Conservation (phyloP, 2,888 invertebrate genomes). For the Cabera pusaria region DNA sequence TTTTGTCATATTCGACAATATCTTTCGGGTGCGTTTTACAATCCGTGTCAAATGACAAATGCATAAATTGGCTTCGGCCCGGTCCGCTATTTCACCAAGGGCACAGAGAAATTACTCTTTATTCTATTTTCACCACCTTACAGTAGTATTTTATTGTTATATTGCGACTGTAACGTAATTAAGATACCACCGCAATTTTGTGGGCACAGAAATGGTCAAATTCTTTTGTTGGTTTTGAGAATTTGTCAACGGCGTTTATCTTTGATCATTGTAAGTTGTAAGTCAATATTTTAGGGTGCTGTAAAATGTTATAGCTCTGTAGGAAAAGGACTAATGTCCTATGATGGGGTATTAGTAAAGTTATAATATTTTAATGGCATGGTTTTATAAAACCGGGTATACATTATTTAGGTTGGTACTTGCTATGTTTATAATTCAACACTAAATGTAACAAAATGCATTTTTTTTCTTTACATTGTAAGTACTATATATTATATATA, state of each 20-base stretch:
- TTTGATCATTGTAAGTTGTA: constrained; percentile 26
- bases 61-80: constrained; percentile 23
- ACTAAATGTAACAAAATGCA: no score
- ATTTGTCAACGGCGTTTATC: constrained; percentile 34
- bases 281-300: constrained; percentile 22
- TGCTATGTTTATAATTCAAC: no score
- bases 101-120: constrained; percentile 52
- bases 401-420: no score
- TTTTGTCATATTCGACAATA: constrained; percentile 47
- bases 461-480: no score
- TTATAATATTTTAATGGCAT: constrained; percentile 20
- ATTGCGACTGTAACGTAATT: constrained; percentile 62
- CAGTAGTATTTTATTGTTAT: constrained; percentile 68
- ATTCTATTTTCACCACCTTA: constrained; percentile 55
- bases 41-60: constrained; percentile 23
- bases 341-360: constrained; percentile 22
- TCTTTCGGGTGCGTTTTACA: constrained; percentile 25
- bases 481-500: no score
- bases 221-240: constrained; percentile 41
- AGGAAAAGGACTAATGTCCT: constrained; percentile 13
- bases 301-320: constrained; percentile 21
- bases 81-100: constrained; percentile 38
- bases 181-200: constrained; percentile 59
- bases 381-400: no score
- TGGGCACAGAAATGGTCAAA: constrained; percentile 39